A percentile compares a stretch with the other conserved stretches of the same genome.
phyloP scores from a whole-genome alignment of 1,140 invertebrate genomes.

The Meloidogyne chitwoodi region DNA sequence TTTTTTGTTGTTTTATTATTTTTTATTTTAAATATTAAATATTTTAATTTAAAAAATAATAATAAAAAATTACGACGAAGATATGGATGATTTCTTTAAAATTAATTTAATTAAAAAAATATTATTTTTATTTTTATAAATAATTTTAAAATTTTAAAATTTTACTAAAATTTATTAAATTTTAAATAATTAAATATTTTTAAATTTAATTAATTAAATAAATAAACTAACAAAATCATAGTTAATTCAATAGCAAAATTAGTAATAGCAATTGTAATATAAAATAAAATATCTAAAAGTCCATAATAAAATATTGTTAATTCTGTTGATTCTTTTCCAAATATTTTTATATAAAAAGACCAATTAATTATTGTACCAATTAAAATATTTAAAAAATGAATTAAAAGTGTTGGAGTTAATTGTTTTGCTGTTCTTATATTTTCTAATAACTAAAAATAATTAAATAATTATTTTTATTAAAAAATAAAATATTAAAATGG shows the following conservation, averaged over 20 bases:
- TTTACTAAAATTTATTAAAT: too few species aligned
- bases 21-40: neutral
- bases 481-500: too few species aligned
- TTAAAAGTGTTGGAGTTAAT: neutral
- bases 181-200: too few species aligned
- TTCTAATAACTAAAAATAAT: neutral
- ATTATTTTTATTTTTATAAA: neutral
- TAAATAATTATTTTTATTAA: neutral
- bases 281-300: neutral
- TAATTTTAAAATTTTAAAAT: too few species aligned
- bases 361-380: slow-evolving; percentile 1
- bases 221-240: neutral
- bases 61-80: neutral
- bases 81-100: neutral
- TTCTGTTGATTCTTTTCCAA: neutral
- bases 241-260: neutral
- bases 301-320: neutral
- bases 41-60: neutral
- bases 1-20: neutral
- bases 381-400: slow-evolving; percentile 10
- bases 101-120: neutral
- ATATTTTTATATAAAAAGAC: neutral
- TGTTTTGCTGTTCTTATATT: slow-evolving; percentile 8
- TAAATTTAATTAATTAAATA: too few species aligned
- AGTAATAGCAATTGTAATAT: neutral